These are phyloP conservation scores for Scophthalmus maximus DNA, from an alignment of 2,113 vertebrate species.

Conservation along the genomic window DNA sequence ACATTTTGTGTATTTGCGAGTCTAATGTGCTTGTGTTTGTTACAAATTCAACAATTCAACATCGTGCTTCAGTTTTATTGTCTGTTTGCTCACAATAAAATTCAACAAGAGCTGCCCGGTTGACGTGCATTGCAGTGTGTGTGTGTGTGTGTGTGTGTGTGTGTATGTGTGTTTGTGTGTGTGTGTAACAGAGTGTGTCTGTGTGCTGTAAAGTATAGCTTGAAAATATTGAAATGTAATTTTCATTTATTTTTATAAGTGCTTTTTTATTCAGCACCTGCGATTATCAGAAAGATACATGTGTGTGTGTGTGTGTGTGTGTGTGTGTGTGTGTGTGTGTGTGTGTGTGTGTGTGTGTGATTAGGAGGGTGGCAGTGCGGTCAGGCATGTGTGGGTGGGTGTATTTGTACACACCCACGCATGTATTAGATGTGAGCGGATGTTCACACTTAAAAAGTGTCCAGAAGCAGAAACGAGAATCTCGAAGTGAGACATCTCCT, in stretches of 20 bases:
- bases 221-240: slow-evolving; percentile 2
- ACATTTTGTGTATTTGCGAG: slow-evolving; percentile 40
- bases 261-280: background rate
- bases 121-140: slow-evolving; percentile 10
- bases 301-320: slow-evolving; percentile 16
- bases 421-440: slow-evolving; percentile 39
- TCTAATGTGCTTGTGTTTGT: slow-evolving; percentile 23
- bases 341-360: slow-evolving; percentile 16
- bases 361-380: background rate
- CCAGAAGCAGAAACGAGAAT: slow-evolving; percentile 30
- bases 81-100: slow-evolving; percentile 58
- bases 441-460: slow-evolving; percentile 34
- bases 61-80: slow-evolving; percentile 43
- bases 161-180: slow-evolving; percentile 34
- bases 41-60: slow-evolving; percentile 22
- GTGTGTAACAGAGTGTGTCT: background rate
- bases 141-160: slow-evolving; percentile 27
- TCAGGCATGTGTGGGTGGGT: slow-evolving; percentile 33
- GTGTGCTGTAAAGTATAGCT: slow-evolving; percentile 12
- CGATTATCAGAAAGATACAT: background rate
- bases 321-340: slow-evolving; percentile 8
- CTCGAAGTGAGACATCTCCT: slow-evolving; percentile 39
- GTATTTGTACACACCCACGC: slow-evolving; percentile 40
- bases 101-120: slow-evolving; percentile 13
- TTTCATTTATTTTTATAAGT: background rate